Base-by-base conservation (phyloP, 2,797 vertebrate genomes). In the Hippopotamyrus pictus region DNA sequence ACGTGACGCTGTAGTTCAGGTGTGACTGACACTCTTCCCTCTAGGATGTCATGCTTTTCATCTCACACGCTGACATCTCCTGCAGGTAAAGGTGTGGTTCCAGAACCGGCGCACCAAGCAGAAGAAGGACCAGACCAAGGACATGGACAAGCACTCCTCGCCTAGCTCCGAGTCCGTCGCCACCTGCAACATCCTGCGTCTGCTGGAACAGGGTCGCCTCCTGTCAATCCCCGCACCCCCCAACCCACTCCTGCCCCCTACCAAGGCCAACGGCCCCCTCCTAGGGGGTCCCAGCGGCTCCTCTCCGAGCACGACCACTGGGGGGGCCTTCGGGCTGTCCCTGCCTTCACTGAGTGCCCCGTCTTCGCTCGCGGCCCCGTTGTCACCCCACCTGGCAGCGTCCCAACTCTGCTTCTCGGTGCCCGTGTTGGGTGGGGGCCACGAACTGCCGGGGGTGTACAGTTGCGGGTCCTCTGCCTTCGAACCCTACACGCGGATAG, bases 81-180 rank as follows among this genome's bases (percentile, higher is more conserved):
- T 83, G 0, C 95, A 99, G 98, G 98, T 99, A 54, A 99, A 99
- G 92, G 98, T 99, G 86, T 99, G 98, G 98, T 99, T 99, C 95
- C 98, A 99, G 94, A 99, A 99, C 93, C 97, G 98, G 2, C 97
- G 98, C 90, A 99, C 98, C 92, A 99, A 99, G 91, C 97, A 98
- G 96, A 99, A 99, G 95, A 99, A 99, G 92, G 98, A 99, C 95
- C 98, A 98, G 94, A 98, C 97, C 94, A 96, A 97, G 94, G 98
- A 99, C 92, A 96, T 96, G 0, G 98, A 98, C 94, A 98, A 98
- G 89, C 96, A 95, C 44, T 95, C 95, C 1, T 94, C 96, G 3
- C 91, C 95, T 46, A 93, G 95, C 8, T 98, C 98, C 0, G 97
- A 98, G 92, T 98, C 98, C 2, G 93, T 98, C 46, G 97, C 98